phyloP scores from a whole-genome alignment of 1,140 invertebrate genomes.

The Drosophila funebris region DNA sequence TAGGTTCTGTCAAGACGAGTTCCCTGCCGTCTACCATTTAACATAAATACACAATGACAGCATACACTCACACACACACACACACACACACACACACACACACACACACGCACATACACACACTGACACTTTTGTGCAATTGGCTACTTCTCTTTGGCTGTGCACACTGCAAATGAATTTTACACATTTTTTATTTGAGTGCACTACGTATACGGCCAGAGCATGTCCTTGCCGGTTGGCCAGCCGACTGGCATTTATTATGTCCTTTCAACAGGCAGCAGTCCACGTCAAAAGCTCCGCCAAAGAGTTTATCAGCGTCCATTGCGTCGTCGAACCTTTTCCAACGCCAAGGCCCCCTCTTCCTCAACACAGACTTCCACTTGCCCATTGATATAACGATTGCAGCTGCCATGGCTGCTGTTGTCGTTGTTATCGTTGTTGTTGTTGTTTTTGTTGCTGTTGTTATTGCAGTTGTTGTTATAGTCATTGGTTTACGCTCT shows the following conservation, averaged over 20 bases:
- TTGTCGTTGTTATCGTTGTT: conserved; percentile 18
- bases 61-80: conserved; percentile 8
- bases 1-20: not conserved
- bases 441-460: not conserved
- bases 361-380: not conserved
- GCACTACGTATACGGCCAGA: conserved; percentile 15
- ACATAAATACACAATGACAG: conserved; percentile 73
- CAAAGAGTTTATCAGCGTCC: conserved; percentile 75
- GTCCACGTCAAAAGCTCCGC: conserved; percentile 60
- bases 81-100: conserved; percentile 9
- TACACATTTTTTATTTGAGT: conserved; percentile 54
- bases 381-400: conserved; percentile 48
- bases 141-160: conserved; percentile 44
- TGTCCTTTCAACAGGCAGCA: conserved; percentile 65
- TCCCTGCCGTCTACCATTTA: conserved; percentile 42
- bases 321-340: conserved; percentile 12
- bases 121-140: conserved; percentile 50
- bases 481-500: conserved; percentile 27
- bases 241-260: conserved; percentile 63
- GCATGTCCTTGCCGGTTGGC: conserved; percentile 9
- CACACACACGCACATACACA: conserved; percentile 9
- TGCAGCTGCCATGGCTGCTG: conserved; percentile 33
- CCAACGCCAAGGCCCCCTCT: too few relatives aligned
- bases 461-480: conserved; percentile 24
- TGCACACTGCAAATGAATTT: conserved; percentile 42